phyloP scores from a whole-genome alignment of 1,140 invertebrate species.

The Diuraphis noxia region DNA sequence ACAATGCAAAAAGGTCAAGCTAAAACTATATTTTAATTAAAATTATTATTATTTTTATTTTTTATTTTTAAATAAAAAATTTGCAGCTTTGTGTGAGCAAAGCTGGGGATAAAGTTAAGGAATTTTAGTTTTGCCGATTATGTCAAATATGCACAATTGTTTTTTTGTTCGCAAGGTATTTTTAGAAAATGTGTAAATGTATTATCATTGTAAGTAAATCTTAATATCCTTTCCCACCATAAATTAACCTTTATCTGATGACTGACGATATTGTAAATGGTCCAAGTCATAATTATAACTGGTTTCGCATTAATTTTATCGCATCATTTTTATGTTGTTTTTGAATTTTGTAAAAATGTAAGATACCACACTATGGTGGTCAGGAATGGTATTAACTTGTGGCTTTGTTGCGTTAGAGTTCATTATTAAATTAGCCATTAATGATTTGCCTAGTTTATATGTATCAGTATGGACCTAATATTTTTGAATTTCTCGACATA shows the following conservation, averaged over 20 bases:
- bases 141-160: neutral
- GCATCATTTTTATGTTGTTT: too few relatives aligned
- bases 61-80: neutral
- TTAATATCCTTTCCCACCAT: neutral
- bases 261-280: neutral
- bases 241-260: neutral
- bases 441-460: too few relatives aligned
- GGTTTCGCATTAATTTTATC: neutral
- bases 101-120: neutral
- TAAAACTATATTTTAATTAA: neutral
- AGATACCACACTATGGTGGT: neutral
- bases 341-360: neutral
- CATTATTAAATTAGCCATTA: too few relatives aligned
- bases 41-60: neutral
- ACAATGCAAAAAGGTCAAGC: neutral
- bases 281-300: neutral
- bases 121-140: neutral
- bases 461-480: too few relatives aligned
- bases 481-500: too few relatives aligned
- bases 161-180: neutral
- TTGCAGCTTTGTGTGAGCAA: neutral
- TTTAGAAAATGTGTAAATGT: neutral
- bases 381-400: too few relatives aligned
- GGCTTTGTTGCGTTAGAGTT: neutral
- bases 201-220: neutral